Base-by-base conservation (phyloP, 1,140 invertebrate species). In the Heliconius congener region DNA sequence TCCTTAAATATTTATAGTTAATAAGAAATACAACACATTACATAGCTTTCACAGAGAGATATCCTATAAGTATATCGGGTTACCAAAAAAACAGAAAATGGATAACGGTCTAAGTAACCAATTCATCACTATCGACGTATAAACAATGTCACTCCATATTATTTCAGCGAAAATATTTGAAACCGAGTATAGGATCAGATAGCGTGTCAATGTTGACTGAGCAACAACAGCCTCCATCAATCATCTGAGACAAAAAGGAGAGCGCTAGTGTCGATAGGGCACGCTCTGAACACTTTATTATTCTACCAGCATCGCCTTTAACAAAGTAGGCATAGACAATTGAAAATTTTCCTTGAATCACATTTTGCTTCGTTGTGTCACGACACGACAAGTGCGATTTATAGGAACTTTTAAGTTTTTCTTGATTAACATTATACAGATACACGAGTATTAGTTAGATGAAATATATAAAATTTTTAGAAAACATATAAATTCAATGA, bases 241-340 rank as follows among this genome's bases (percentile, higher is more conserved):
- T 88, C 86, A 86, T 84, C 55, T 71, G 74, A 83, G 81, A 87
- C 86, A 87, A 87, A 87, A 85, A 86, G 82, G 81, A 82, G 79
- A 74, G 75, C 71, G 66, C 75, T 70, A 73, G 80, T 82, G 85
- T 82, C 82, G 84, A 86, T 88, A 88, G 84, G 82, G 82, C 85
- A 85, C 83, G 77, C 74, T 77, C 50, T 46, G 66, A 84, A 78
- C 75, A 81, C 84, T 83, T 86, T 84, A 84, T 84, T 83, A 84
- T 83, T 74, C 73, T 3, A 72, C 76, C 46, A 60, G 27, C 72
- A 50, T 81, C 76, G 73, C 74, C 78, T 50, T 66, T 76, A 74
- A 76, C 78, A 73, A 42, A 55, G 71, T 80, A 76, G 76, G 71
- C 78, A 76, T 46, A 76, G 37, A 23, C 74, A 76, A 77, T 71